phyloP scores from a whole-genome alignment of 2,113 vertebrate species.

The Cygnus buccinator region DNA sequence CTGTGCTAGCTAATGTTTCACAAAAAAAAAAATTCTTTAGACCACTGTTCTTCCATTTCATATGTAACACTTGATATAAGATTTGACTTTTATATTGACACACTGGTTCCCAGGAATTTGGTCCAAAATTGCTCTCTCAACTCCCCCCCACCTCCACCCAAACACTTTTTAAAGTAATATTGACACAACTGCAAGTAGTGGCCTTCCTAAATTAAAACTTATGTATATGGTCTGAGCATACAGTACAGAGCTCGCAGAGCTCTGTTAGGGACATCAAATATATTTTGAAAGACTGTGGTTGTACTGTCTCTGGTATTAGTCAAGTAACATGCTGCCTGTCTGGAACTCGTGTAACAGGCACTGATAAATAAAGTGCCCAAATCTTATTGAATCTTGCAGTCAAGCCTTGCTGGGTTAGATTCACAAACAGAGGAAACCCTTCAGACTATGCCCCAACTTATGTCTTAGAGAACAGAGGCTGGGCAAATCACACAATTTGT shows the following conservation, averaged over 20 bases:
- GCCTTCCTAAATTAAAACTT: slow-evolving; percentile 34
- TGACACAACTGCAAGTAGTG: slow-evolving; percentile 43
- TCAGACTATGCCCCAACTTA: not conserved
- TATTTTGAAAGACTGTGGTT: slow-evolving; percentile 37
- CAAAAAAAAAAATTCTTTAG: not conserved
- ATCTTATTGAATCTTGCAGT: not conserved
- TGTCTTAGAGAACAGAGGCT: not conserved
- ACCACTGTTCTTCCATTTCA: not conserved
- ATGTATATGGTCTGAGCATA: not conserved
- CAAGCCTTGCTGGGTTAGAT: not conserved
- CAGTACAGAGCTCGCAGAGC: not conserved
- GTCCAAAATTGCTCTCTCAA: not conserved
- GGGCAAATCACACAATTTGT: not conserved
- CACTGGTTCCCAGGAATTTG: not conserved
- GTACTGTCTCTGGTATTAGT: slow-evolving; percentile 6
- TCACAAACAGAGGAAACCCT: slow-evolving; percentile 35
- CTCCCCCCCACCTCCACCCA: not conserved
- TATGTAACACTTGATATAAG: not conserved
- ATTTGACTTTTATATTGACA: not conserved
- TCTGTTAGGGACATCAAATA: slow-evolving; percentile 31
- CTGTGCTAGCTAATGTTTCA: not conserved
- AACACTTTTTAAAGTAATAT: slow-evolving; percentile 43
- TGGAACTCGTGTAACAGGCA: slow-evolving; percentile 26
- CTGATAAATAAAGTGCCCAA: not conserved
- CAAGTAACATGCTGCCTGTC: slow-evolving; percentile 6